Evolutionary conservation across 1,140 invertebrate genomes (phyloP), one percentile per base, ranked within the genome.

Genomic region (Bombus pyrosoma): DNA sequence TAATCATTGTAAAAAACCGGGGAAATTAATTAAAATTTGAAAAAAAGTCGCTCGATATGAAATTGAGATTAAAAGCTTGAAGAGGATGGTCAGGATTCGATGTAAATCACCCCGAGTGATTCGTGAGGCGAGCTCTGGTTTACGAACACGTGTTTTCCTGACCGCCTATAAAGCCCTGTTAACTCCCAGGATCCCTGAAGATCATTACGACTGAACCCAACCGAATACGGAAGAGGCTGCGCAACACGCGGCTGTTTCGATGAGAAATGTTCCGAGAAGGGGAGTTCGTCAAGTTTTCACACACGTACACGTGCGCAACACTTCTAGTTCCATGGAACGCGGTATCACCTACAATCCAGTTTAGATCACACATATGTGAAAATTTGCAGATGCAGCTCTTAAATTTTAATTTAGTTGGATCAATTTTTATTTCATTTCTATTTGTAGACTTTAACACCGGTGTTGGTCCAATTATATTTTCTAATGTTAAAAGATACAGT

Each of bases 121-220:
- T 28, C 66, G 25, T 37, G 41, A 69, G 57, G 32, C 2, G 41
- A 74, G n/a, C 13, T 57, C 41, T 66, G 83, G 57, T 85, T 85
- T 66, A 74, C 69, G 78, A 81, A 85, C 83, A 85, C 57, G 83
- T 74, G 78, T 81, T 73, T 68, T 81, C 83, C 59, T 74, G 59
- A 41, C 39, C 77, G 39, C 34, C 15, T 66, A 57, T 59, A 85
- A 80, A 85, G 68, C 57, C 43, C 41, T 32, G 59, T 59, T 77
- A 43, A 32, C 37, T 34, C 64, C 13, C 2, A 13, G 34, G 37
- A 84, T 84, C 75, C 12, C 66, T 66, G 22, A 77, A 83, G 66
- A 81, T 85, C 83, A 53, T 74, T 81, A 66, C 43, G n/a, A 78
- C 62, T 71, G 74, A 59, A 59, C 43, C 53, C 15, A 22, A 57